Conservation (phyloP, 1,140 invertebrate genomes). For the Drosophila arizonae region DNA sequence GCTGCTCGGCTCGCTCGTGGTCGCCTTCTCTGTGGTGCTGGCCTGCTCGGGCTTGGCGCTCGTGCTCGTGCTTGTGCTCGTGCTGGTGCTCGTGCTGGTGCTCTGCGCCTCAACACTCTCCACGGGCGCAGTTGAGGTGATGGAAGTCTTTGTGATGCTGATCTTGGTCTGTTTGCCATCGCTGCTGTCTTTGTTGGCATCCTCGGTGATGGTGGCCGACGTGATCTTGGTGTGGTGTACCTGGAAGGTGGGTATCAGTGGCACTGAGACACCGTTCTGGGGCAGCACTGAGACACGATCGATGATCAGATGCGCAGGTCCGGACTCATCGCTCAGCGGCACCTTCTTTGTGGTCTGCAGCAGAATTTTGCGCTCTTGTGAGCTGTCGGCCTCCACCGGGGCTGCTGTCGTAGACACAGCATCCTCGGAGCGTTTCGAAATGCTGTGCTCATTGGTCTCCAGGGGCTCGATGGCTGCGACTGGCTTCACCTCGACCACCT, state of each 20-base stretch:
- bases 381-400: slow-evolving; percentile 2
- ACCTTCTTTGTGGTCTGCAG: slow-evolving; percentile 71
- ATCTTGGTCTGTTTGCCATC: slow-evolving; percentile 75
- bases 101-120: slow-evolving; percentile 50
- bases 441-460: slow-evolving; percentile 35
- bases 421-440: slow-evolving; percentile 61
- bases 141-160: slow-evolving; percentile 72
- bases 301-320: slow-evolving; percentile 68
- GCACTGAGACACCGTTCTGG: slow-evolving; percentile 51
- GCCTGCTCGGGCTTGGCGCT: slow-evolving; percentile 22
- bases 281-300: slow-evolving; percentile 73
- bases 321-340: slow-evolving; percentile 44
- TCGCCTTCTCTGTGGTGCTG: slow-evolving; percentile 22
- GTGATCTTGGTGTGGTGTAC: slow-evolving; percentile 72
- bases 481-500: slow-evolving; percentile 54
- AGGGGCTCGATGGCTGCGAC: neutral
- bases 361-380: slow-evolving; percentile 54
- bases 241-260: slow-evolving; percentile 74
- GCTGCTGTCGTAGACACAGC: neutral
- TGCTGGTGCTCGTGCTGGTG: slow-evolving; percentile 29
- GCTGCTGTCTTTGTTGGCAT: slow-evolving; percentile 56
- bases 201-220: slow-evolving; percentile 67
- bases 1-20: slow-evolving; percentile 22
- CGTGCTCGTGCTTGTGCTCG: slow-evolving; percentile 15
- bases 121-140: slow-evolving; percentile 64